phyloP scores from a whole-genome alignment of 2,888 invertebrate genomes.

The Stramonita haemastoma region DNA sequence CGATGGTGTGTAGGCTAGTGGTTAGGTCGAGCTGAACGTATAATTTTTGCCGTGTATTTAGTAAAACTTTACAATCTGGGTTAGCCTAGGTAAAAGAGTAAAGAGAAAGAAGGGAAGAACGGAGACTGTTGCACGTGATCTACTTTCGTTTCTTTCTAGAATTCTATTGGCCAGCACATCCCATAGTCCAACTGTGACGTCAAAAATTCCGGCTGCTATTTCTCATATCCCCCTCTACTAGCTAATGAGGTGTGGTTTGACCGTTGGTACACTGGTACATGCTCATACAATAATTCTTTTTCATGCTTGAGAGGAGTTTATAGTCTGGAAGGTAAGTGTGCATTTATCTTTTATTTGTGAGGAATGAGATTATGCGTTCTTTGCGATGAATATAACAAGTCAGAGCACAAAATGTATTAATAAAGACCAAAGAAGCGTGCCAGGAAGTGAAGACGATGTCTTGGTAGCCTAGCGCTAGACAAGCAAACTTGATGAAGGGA shows the following conservation, averaged over 20 bases:
- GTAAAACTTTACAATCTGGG: not conserved
- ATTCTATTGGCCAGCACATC: slow-evolving; percentile 34
- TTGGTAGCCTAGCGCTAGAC: not conserved
- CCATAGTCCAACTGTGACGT: slow-evolving; percentile 50
- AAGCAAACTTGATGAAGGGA: too few relatives aligned
- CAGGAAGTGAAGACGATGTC: slow-evolving; percentile 11
- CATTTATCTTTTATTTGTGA: not conserved
- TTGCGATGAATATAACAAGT: not conserved
- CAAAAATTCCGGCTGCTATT: slow-evolving; percentile 51
- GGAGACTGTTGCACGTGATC: not conserved
- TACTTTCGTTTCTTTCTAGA: slow-evolving; percentile 28
- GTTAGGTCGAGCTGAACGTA: too few relatives aligned
- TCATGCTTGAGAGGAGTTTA: slow-evolving; percentile 4
- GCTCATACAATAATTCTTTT: slow-evolving; percentile 23
- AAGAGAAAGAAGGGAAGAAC: not conserved
- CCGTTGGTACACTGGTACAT: slow-evolving; percentile 53
- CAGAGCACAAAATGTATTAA: not conserved
- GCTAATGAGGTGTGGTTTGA: slow-evolving; percentile 70
- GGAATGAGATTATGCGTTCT: not conserved
- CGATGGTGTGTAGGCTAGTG: too few relatives aligned
- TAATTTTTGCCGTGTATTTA: not conserved
- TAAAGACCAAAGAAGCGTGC: not conserved
- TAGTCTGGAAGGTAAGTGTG: slow-evolving; percentile 7
- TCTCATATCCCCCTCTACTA: slow-evolving; percentile 64
- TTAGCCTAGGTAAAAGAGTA: not conserved